Percentiles rank a stretch among this genome's conserved stretches.
Conservation (phyloP, 1,140 invertebrate genomes). For the Neocloeon triangulifer region DNA sequence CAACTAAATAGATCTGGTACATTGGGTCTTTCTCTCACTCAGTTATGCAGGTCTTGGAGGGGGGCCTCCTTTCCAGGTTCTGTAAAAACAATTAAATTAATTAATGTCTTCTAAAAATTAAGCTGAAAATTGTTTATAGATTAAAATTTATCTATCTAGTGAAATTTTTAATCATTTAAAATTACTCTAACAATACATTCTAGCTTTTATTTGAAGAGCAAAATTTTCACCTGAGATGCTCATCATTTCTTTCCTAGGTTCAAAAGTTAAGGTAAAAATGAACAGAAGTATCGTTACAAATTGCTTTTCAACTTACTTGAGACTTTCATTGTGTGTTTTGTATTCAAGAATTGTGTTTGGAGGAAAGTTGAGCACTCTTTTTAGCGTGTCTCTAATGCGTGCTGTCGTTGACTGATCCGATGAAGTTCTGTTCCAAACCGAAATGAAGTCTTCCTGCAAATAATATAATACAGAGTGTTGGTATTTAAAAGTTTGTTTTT, state of each 20-base stretch:
- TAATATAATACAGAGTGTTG: too few relatives aligned
- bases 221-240: neutral
- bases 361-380: conserved; percentile 84
- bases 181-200: too few relatives aligned
- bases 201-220: neutral
- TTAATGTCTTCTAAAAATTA: neutral
- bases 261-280: too few relatives aligned
- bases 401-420: conserved; percentile 66
- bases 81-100: neutral
- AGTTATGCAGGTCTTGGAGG: conserved; percentile 3
- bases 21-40: too few relatives aligned
- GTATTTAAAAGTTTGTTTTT: too few relatives aligned
- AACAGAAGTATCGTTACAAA: too few relatives aligned
- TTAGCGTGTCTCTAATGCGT: conserved; percentile 82
- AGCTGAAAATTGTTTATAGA: too few relatives aligned
- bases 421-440: conserved; percentile 92
- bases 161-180: too few relatives aligned
- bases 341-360: conserved; percentile 85
- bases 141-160: too few relatives aligned
- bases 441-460: conserved; percentile 86
- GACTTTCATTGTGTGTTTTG: conserved; percentile 74
- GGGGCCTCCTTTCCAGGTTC: conserved; percentile 4
- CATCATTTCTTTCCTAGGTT: too few relatives aligned
- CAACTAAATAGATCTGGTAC: too few relatives aligned
- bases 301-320: conserved; percentile 31